Evolutionary conservation across 2,888 invertebrate genomes (phyloP), one percentile per base, ranked within the genome.

Genomic region (Eristalinus sepulchralis): DNA sequence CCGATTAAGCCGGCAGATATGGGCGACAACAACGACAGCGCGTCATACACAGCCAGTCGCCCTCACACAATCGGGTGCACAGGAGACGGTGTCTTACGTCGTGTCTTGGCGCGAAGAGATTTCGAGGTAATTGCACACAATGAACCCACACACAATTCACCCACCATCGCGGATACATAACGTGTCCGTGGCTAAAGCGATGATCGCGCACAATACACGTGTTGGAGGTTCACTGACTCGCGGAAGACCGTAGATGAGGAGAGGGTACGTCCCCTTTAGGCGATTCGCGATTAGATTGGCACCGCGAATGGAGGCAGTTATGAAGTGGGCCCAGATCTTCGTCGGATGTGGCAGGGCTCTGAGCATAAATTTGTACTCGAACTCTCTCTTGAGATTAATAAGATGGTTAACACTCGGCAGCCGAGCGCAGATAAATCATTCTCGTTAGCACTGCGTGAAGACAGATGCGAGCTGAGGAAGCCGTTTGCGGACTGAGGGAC

Each of bases 181-280:
- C 33, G 68, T 31, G 33, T 47, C 24, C 57, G 47, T 34, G 34
- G 34, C 34, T 34, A 34, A 67, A 72, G 71, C 62, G 77, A 77
- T 62, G 70, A 67, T 72, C 67, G 72, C 68, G 72, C 78, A 64
- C 72, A 53, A 70, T 66, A 79, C 80, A 84, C 70, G 66, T 79
- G 83, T 80, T 80, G 72, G 60, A 66, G 75, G 83, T 75, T 84
- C 80, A 84, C 53, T 84, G 79, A 84, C 83, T 34, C 34, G 13
- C 17, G 9, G 11, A 73, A 1, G 57, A 53, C 20, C 53, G 6
- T 31, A 62, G 60, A 71, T 9, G 36, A 34, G 34, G 60, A 47
- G 39, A 60, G 72, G 59, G 55, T 27, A 27, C 5, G 27, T 53
- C 55, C 63, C 62, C 78, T 73, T 55, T 27, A 68, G 73, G 83